Evolutionary conservation across 1,140 invertebrate species (phyloP).

Genomic region (Drosophila albomicans): DNA sequence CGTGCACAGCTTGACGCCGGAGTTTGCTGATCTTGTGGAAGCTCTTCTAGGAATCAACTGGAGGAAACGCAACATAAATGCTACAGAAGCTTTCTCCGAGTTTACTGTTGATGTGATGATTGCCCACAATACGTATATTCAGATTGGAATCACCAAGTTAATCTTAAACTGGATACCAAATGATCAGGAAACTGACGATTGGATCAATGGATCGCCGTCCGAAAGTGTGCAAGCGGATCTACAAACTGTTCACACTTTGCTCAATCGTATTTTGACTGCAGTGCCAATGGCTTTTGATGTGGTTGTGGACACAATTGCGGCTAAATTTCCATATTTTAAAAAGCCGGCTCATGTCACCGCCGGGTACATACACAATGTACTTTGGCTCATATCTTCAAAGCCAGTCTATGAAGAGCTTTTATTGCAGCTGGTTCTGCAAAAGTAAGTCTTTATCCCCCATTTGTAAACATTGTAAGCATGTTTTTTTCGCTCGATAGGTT

Average conservation of each 20-base stretch:
- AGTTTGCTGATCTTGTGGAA: conserved; percentile 87
- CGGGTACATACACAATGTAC: conserved; percentile 88
- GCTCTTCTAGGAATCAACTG: conserved; percentile 87
- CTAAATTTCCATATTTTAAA: conserved; percentile 88
- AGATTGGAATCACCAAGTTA: conserved; percentile 87
- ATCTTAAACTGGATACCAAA: conserved; percentile 86
- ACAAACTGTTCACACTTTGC: conserved; percentile 64
- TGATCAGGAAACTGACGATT: conserved; percentile 55
- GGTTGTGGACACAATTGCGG: conserved; percentile 60
- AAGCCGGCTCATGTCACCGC: conserved; percentile 86
- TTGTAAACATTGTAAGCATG: neutral
- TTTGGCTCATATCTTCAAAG: conserved; percentile 88
- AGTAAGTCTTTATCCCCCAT: conserved; percentile 84
- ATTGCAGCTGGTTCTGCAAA: conserved; percentile 89
- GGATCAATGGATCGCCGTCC: conserved; percentile 80
- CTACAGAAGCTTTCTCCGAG: conserved; percentile 86
- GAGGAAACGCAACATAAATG: conserved; percentile 85
- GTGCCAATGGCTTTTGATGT: conserved; percentile 78
- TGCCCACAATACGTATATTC: conserved; percentile 87
- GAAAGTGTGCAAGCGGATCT: conserved; percentile 64
- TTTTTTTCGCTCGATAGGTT: conserved; percentile 85
- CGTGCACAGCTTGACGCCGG: conserved; percentile 86
- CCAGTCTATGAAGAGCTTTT: conserved; percentile 87
- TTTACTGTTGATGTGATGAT: conserved; percentile 88
- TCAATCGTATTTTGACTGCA: conserved; percentile 69